Evolutionary conservation across 2,113 vertebrate species (phyloP).

Genomic region (Tupaia tana): DNA sequence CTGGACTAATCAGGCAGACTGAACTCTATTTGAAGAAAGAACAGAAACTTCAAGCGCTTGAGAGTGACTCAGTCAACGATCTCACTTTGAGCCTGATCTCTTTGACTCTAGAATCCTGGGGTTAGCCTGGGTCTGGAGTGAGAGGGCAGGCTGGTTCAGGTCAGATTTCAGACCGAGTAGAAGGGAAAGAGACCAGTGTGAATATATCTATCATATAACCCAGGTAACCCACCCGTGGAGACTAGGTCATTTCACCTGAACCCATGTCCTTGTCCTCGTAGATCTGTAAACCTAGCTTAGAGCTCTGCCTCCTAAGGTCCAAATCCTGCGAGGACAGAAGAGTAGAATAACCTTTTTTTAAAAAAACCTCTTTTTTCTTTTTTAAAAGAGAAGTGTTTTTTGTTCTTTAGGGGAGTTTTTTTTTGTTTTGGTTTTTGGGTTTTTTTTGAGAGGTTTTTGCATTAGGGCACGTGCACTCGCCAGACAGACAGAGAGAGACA

Average conservation of each 20-base stretch:
- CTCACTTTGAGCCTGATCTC: background rate
- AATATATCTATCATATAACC: background rate
- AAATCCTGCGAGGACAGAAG: background rate
- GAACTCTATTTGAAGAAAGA: background rate
- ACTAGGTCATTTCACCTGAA: background rate
- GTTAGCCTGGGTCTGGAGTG: background rate
- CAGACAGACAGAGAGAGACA: too few species aligned
- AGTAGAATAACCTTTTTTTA: too few species aligned
- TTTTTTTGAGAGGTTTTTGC: too few species aligned
- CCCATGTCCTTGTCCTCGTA: background rate
- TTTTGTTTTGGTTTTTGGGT: too few species aligned
- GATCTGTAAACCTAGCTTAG: background rate
- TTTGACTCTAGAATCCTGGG: constrained; percentile 9
- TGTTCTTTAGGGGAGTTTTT: too few species aligned
- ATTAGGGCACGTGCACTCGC: too few species aligned
- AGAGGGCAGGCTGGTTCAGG: background rate
- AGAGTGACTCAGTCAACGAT: background rate
- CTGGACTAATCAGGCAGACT: background rate
- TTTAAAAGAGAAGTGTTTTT: too few species aligned
- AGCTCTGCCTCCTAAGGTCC: background rate
- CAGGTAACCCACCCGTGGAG: background rate
- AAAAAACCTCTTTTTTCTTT: too few species aligned
- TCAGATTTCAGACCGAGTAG: background rate
- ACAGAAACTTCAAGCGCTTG: background rate
- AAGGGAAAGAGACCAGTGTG: background rate